Conservation (phyloP, 2,797 vertebrate species). For the Tenualosa thibaudeaui region DNA sequence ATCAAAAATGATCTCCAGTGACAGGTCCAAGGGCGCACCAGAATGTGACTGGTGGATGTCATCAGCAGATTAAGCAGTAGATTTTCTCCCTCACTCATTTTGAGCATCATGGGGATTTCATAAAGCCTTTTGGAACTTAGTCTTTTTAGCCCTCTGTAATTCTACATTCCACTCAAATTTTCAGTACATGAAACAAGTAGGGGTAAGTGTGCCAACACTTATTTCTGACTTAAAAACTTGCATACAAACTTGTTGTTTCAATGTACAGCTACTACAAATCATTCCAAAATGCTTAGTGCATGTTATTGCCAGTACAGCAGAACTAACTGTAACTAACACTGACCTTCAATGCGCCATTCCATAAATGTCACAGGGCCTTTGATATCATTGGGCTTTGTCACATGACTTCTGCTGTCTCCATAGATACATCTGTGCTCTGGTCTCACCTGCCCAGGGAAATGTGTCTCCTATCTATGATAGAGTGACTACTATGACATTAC, state of each 20-base stretch:
- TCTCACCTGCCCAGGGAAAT: background rate
- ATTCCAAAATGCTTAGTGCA: background rate
- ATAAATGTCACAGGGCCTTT: slow-evolving; percentile 49
- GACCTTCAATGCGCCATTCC: slow-evolving; percentile 48
- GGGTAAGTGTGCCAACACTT: background rate
- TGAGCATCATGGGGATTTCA: slow-evolving; percentile 34
- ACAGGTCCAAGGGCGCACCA: background rate
- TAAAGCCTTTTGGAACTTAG: slow-evolving; percentile 37
- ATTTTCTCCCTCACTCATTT: slow-evolving; percentile 27
- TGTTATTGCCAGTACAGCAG: slow-evolving; percentile 7
- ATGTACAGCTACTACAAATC: background rate
- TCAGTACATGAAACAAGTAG: background rate
- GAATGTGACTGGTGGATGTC: slow-evolving; percentile 7
- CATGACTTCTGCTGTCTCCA: slow-evolving; percentile 32
- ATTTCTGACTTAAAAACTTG: background rate
- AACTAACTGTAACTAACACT: slow-evolving; percentile 34
- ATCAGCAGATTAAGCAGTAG: slow-evolving; percentile 37
- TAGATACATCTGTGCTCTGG: background rate
- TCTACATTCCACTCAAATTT: slow-evolving; percentile 33
- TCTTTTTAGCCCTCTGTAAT: slow-evolving; percentile 38
- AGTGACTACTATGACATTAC: no score
- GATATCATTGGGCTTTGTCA: slow-evolving; percentile 34
- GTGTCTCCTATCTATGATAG: background rate
- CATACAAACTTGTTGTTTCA: background rate
- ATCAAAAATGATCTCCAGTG: background rate